Evolutionary conservation across 2,888 invertebrate genomes (phyloP).

Genomic region (Apoda limacodes): DNA sequence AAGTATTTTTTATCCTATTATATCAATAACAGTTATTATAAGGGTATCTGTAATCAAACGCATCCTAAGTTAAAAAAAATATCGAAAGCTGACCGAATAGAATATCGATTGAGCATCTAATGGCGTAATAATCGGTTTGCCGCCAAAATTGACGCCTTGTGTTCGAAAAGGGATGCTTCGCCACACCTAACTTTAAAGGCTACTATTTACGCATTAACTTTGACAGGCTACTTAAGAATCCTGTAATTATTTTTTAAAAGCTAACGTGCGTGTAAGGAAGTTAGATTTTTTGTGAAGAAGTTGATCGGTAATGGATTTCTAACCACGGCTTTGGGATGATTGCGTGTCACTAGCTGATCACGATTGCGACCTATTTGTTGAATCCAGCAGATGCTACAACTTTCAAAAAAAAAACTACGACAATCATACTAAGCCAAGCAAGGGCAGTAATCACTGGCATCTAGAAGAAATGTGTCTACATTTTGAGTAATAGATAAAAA

Average conservation of each 20-base stretch:
- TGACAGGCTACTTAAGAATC: constrained; percentile 61
- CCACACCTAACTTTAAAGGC: constrained; percentile 38
- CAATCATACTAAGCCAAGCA: no score
- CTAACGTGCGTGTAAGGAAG: constrained; percentile 30
- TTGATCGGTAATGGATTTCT: constrained; percentile 50
- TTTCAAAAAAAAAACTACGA: no score
- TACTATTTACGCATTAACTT: constrained; percentile 66
- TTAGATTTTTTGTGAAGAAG: constrained; percentile 30
- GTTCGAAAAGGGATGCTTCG: constrained; percentile 35
- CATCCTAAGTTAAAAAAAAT: constrained; percentile 29
- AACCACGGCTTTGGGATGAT: constrained; percentile 41
- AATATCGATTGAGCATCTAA: constrained; percentile 62
- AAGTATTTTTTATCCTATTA: no score
- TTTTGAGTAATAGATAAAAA: no score
- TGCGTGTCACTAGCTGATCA: no score
- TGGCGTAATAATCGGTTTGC: constrained; percentile 59
- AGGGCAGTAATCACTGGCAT: no score
- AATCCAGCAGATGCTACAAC: no score
- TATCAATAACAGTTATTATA: no score
- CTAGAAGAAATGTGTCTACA: no score
- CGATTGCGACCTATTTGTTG: no score
- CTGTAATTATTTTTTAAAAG: constrained; percentile 56
- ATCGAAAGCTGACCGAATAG: constrained; percentile 44
- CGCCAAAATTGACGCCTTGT: constrained; percentile 58
- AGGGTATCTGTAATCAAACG: no score